Conservation (phyloP, 2,888 invertebrate species). For the Plebejus argus region DNA sequence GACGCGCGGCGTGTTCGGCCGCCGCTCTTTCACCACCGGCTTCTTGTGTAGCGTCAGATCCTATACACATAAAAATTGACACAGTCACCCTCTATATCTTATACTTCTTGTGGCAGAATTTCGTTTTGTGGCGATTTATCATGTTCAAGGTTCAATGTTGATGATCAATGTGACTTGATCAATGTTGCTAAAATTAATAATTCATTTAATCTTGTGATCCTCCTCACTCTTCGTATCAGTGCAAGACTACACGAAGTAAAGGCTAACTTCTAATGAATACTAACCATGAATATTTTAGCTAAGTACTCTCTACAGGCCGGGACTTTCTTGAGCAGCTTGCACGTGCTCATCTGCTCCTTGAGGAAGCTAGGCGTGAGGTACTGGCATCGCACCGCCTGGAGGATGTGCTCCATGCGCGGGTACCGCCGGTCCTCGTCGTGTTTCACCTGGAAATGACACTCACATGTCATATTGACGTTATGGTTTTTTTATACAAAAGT, state of each 20-base stretch:
- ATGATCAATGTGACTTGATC: no score
- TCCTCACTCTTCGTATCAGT: no score
- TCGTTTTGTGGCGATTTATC: no score
- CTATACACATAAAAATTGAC: constrained; percentile 53
- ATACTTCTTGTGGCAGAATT: no score
- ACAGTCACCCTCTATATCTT: no score
- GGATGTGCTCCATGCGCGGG: constrained; percentile 92
- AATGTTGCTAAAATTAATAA: no score
- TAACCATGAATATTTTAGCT: constrained; percentile 91
- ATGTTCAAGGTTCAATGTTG: no score
- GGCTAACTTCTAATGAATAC: constrained; percentile 3
- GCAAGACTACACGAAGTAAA: no score
- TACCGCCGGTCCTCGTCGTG: constrained; percentile 92
- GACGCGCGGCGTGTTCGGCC: constrained; percentile 93
- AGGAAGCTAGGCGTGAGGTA: constrained; percentile 95
- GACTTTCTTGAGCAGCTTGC: constrained; percentile 91
- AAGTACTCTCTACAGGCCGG: constrained; percentile 95
- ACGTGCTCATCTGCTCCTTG: constrained; percentile 94
- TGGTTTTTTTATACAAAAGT: no score
- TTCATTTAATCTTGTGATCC: no score
- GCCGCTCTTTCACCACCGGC: constrained; percentile 90
- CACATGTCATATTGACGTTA: background rate
- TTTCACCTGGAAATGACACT: constrained; percentile 73
- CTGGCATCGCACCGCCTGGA: constrained; percentile 94
- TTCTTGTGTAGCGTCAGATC: constrained; percentile 94